Evolutionary conservation across 2,113 vertebrate species (phyloP), one percentile per base, ranked within the genome.

Genomic region (Perca flavescens): DNA sequence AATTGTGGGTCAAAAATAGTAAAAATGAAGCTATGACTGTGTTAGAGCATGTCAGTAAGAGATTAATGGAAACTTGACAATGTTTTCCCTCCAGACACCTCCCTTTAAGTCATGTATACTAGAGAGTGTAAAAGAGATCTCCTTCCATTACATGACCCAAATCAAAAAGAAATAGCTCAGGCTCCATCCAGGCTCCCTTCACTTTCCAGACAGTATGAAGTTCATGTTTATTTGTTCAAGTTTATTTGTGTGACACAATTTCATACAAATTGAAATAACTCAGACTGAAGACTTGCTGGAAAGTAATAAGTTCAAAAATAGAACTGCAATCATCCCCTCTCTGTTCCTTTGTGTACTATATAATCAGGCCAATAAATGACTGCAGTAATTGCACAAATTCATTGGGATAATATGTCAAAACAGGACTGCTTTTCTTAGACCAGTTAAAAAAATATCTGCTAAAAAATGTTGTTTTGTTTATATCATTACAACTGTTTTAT

Each of bases 1-100:
- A 50, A 17, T 12, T 22, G 13, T 19, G 19, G n/a, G 49, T 73
- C 47, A 53, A 5, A 70, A 49, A 67, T 34, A 61, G 34, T 71
- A 4, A 68, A 64, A 74, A 71, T 3, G 22, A 61, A 43, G 1
- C 50, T 86, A 28, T 68, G 22, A 58, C 61, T 56, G 31, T 65
- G 54, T 62, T 56, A 13, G 36, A 68, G 36, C 4, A 8, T 75
- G 54, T 67, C 58, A 76, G 54, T 60, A 7, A 3, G 14, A 19
- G 10, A 61, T 78, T 63, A n/a, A 15, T 71, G 13, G 56, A 84
- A 82, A 87, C 71, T 15, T 62, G 49, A 84, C 19, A 10, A 79
- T 3, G 34, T 36, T 56, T 63, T 16, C 6, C 25, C 28, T 74
- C 46, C 47, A 77, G 21, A 73, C 62, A 50, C n/a, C 25, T 73